Percentiles rank a stretch among this genome's conserved stretches.
These are phyloP conservation scores for Danaus melanippus DNA, from an alignment of 1,140 invertebrate genomes.

Conservation along the genomic window DNA sequence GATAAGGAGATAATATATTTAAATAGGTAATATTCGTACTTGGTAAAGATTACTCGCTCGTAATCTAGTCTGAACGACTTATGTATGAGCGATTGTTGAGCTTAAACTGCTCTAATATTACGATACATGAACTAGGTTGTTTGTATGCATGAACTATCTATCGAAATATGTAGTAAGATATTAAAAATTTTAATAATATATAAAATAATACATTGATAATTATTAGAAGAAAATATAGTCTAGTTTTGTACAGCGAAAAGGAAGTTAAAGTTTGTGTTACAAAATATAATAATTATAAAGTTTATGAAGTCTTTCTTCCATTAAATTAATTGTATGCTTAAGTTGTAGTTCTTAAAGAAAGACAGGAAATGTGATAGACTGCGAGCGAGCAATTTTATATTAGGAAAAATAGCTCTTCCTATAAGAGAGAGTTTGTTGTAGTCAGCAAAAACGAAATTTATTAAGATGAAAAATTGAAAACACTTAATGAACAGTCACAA, in stretches of 20 bases:
- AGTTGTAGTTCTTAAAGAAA: conserved; percentile 2
- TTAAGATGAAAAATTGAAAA: too few relatives aligned
- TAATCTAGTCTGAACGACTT: conserved; percentile 4
- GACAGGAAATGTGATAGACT: conserved; percentile 1
- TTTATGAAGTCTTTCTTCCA: background rate
- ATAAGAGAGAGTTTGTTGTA: too few relatives aligned
- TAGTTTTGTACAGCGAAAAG: too few relatives aligned
- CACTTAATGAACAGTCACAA: too few relatives aligned
- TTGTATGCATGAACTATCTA: background rate
- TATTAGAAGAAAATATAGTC: too few relatives aligned
- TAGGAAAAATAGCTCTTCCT: too few relatives aligned
- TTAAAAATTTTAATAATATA: too few relatives aligned
- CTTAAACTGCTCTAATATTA: too few relatives aligned
- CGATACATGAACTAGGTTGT: background rate
- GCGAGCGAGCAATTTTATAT: conserved; percentile 8
- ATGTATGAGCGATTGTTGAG: background rate
- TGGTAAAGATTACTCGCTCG: conserved; percentile 1
- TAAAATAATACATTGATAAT: too few relatives aligned
- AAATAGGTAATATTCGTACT: background rate
- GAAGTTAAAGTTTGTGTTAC: conserved; percentile 7
- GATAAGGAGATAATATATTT: too few relatives aligned
- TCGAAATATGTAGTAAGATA: background rate
- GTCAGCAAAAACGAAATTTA: too few relatives aligned
- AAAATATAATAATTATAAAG: conserved; percentile 1
- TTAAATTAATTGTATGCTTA: background rate